Evolutionary conservation across 2,888 invertebrate genomes (phyloP).

Genomic region (Poecilobothrus nobilitatus): DNA sequence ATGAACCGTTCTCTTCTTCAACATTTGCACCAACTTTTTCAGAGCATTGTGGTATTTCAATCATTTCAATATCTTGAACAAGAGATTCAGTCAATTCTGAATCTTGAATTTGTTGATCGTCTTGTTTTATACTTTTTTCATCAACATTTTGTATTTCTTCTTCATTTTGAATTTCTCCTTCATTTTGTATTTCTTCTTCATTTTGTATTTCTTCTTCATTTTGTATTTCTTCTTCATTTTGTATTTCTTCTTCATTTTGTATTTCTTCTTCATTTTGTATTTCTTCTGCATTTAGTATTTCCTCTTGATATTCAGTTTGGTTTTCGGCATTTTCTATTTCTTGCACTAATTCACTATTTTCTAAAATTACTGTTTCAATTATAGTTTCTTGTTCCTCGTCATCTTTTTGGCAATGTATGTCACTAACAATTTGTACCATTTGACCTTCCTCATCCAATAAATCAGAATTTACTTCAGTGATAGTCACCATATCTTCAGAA

Average conservation of each 20-base stretch:
- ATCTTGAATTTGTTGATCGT: conserved; percentile 22
- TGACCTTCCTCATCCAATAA: neutral
- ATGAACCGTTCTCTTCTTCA: conserved; percentile 41
- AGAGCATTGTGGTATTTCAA: conserved; percentile 17
- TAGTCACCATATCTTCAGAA: neutral
- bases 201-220: conserved; percentile 25
- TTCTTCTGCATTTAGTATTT: conserved; percentile 10
- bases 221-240: conserved; percentile 7
- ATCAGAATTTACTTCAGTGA: neutral
- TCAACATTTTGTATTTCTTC: neutral
- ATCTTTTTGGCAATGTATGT: neutral
- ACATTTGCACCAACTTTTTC: conserved; percentile 14
- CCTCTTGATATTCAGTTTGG: conserved; percentile 12
- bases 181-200: conserved; percentile 19
- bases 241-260: conserved; percentile 19
- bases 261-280: conserved; percentile 19
- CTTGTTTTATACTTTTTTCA: conserved; percentile 34
- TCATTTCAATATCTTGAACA: conserved; percentile 20
- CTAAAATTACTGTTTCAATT: conserved; percentile 18
- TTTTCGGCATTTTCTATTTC: conserved; percentile 1
- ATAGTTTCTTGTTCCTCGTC: conserved; percentile 22
- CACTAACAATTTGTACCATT: neutral
- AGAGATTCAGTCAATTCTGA: conserved; percentile 19
- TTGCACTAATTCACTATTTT: conserved; percentile 19
- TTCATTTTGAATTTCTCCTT: conserved; percentile 12